phyloP scores from a whole-genome alignment of 1,140 invertebrate genomes.

The Aphidius gifuensis region DNA sequence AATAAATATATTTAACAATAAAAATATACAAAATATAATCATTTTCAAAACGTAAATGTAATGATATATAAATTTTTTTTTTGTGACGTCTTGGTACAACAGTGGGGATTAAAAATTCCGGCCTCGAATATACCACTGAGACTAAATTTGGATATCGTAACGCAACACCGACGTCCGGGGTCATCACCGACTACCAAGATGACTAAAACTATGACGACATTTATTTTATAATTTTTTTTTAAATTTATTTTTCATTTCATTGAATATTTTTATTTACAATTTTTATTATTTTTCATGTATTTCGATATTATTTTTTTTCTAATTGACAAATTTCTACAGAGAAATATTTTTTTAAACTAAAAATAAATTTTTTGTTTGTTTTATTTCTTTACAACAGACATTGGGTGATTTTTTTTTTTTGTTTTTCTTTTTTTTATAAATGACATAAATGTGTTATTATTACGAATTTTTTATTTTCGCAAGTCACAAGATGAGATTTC shows the following conservation, averaged over 20 bases:
- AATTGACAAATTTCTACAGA: too few species aligned
- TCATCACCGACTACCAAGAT: conserved; percentile 14
- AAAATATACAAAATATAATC: too few species aligned
- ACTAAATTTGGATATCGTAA: conserved; percentile 57
- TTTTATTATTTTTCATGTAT: not conserved
- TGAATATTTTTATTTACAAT: not conserved
- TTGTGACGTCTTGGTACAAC: not conserved
- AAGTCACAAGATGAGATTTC: not conserved
- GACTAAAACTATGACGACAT: not conserved
- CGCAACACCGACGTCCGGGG: conserved; percentile 49
- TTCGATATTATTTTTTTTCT: too few species aligned
- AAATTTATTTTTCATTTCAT: too few species aligned
- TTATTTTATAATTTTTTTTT: not conserved
- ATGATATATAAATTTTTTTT: not conserved
- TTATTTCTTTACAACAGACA: too few species aligned
- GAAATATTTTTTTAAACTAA: too few species aligned
- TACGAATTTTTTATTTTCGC: not conserved
- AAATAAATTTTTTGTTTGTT: too few species aligned
- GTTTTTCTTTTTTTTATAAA: too few species aligned
- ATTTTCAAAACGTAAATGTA: too few species aligned
- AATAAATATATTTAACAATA: too few species aligned
- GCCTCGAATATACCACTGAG: conserved; percentile 34
- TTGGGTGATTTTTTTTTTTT: too few species aligned
- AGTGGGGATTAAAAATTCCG: not conserved
- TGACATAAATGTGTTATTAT: too few species aligned